phyloP scores from a whole-genome alignment of 1,140 invertebrate genomes.

The Brachionus plicatilis region DNA sequence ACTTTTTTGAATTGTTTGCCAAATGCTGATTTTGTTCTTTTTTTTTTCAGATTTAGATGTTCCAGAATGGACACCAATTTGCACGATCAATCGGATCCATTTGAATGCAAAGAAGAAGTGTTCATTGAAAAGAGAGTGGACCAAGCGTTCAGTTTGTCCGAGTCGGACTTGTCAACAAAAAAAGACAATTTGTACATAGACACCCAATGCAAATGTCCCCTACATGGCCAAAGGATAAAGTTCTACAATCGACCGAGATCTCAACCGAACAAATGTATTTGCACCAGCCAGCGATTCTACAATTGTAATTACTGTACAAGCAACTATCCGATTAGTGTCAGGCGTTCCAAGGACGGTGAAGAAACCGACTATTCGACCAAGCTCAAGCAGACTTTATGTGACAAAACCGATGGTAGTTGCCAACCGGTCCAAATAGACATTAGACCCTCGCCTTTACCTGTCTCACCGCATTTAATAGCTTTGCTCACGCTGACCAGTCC shows the following conservation, averaged over 20 bases:
- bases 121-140: too few species aligned
- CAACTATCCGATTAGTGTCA: slow-evolving; percentile 15
- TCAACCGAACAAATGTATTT: background rate
- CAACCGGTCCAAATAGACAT: background rate
- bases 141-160: too few species aligned
- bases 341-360: slow-evolving; percentile 19
- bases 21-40: background rate
- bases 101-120: background rate
- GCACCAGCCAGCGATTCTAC: background rate
- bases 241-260: slow-evolving; percentile 7
- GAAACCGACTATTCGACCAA: background rate
- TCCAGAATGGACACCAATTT: background rate
- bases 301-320: slow-evolving; percentile 26
- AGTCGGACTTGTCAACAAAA: background rate
- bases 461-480: slow-evolving; percentile 10
- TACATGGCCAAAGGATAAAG: background rate
- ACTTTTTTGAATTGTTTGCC: background rate
- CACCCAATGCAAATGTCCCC: background rate
- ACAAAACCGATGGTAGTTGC: background rate
- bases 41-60: background rate
- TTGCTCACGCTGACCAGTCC: background rate
- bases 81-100: background rate
- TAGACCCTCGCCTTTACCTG: background rate
- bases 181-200: background rate
- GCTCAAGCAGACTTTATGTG: background rate